Conservation (phyloP, 2,888 invertebrate genomes). For the Hecatera dysodea region DNA sequence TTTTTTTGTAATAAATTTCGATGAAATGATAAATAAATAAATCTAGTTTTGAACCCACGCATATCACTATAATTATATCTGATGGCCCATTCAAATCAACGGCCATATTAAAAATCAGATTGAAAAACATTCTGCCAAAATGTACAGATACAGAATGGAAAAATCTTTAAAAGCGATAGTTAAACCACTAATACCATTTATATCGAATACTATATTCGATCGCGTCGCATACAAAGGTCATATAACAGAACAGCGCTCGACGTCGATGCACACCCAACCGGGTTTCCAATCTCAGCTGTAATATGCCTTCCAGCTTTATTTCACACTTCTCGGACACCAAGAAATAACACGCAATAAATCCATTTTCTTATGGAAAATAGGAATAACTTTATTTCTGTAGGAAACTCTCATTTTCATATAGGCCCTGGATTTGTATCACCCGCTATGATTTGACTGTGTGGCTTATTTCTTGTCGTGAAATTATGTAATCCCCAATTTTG, state of each 20-base stretch:
- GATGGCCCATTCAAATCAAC: too few species aligned
- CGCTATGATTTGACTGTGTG: background rate
- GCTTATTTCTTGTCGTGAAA: background rate
- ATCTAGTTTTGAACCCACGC: too few species aligned
- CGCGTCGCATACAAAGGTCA: slow-evolving; percentile 4
- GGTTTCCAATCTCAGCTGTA: slow-evolving; percentile 54
- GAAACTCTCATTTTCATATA: background rate
- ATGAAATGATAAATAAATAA: too few species aligned
- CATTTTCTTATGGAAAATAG: slow-evolving; percentile 43
- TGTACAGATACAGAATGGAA: too few species aligned
- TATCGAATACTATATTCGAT: background rate
- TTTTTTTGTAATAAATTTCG: too few species aligned
- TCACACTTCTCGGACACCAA: slow-evolving; percentile 47
- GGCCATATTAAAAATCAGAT: too few species aligned
- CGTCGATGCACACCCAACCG: slow-evolving; percentile 33
- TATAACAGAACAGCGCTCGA: slow-evolving; percentile 19
- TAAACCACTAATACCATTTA: background rate
- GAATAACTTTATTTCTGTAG: slow-evolving; percentile 2
- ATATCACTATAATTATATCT: too few species aligned
- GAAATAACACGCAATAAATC: slow-evolving; percentile 34
- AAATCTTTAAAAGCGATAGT: background rate
- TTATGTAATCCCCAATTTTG: background rate
- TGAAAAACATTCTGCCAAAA: too few species aligned
- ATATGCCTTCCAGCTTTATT: slow-evolving; percentile 49
- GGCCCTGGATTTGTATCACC: background rate